Percentiles rank a stretch among this genome's conserved stretches.
phyloP scores from a whole-genome alignment of 2,113 vertebrate genomes.

The Sinocyclocheilus grahami region DNA sequence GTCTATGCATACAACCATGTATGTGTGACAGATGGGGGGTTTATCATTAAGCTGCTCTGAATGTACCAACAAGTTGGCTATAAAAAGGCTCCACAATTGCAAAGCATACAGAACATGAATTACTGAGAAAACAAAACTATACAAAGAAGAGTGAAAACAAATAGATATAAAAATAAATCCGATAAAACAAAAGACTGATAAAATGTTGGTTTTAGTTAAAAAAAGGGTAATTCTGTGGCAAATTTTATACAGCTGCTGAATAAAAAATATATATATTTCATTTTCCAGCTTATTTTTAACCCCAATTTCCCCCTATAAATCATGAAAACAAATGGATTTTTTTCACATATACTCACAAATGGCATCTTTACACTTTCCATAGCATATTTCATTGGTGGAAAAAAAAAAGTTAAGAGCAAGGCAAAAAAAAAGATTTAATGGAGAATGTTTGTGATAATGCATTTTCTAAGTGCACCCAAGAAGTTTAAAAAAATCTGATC shows the following conservation, averaged over 20 bases:
- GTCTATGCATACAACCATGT: not conserved
- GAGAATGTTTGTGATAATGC: too few relatives aligned
- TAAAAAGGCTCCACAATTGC: not conserved
- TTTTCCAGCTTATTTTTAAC: not conserved
- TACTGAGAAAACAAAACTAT: slow-evolving; percentile 23
- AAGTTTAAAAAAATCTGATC: not conserved
- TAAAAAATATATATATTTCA: not conserved
- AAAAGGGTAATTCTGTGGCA: not conserved
- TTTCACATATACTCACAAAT: not conserved
- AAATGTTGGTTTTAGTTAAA: not conserved
- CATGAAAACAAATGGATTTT: not conserved
- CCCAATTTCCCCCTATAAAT: not conserved
- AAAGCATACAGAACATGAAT: not conserved
- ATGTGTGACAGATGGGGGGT: not conserved
- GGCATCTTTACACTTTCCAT: not conserved
- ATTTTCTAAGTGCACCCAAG: too few relatives aligned
- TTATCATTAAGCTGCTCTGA: not conserved
- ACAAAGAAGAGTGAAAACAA: slow-evolving; percentile 19
- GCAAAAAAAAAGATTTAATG: not conserved
- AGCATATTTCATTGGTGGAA: not conserved
- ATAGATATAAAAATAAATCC: slow-evolving; percentile 41
- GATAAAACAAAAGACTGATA: not conserved
- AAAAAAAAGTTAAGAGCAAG: too few relatives aligned
- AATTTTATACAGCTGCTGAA: not conserved
- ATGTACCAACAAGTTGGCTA: not conserved